These are phyloP conservation scores for Cyclina sinensis DNA, from an alignment of 1,140 invertebrate genomes.

Conservation along the genomic window DNA sequence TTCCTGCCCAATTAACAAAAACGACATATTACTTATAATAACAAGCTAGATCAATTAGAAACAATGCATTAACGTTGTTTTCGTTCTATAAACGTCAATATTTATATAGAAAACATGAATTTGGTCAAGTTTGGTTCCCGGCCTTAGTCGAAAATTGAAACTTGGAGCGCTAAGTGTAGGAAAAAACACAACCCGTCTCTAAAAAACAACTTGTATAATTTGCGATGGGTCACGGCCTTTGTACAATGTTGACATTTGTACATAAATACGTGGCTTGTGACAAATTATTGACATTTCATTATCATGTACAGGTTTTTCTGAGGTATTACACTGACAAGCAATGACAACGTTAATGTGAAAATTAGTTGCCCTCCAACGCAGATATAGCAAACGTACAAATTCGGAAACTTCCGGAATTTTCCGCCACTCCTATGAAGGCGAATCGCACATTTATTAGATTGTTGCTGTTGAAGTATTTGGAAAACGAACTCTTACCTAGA, in stretches of 20 bases:
- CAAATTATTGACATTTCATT: background rate
- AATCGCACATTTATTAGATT: no score
- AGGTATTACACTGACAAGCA: no score
- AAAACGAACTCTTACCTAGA: no score
- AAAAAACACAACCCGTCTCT: background rate
- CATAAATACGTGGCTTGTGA: background rate
- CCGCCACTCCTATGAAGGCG: no score
- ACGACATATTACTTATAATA: background rate
- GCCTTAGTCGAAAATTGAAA: background rate
- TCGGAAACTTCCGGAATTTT: no score
- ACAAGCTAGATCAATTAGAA: constrained; percentile 30
- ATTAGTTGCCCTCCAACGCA: no score
- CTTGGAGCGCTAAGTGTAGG: background rate
- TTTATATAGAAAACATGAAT: background rate
- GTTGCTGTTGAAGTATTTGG: no score
- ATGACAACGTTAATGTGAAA: no score
- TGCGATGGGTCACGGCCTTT: background rate
- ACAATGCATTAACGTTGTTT: constrained; percentile 15
- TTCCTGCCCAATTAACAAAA: background rate
- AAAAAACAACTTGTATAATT: background rate
- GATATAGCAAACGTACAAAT: no score
- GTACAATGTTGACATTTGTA: background rate
- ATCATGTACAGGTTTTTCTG: no score
- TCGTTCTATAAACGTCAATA: constrained; percentile 32
- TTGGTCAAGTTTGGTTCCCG: background rate